A percentile compares a stretch with the other conserved stretches of the same genome.
Conservation (phyloP, 2,888 invertebrate species). For the Dioctria rufipes region DNA sequence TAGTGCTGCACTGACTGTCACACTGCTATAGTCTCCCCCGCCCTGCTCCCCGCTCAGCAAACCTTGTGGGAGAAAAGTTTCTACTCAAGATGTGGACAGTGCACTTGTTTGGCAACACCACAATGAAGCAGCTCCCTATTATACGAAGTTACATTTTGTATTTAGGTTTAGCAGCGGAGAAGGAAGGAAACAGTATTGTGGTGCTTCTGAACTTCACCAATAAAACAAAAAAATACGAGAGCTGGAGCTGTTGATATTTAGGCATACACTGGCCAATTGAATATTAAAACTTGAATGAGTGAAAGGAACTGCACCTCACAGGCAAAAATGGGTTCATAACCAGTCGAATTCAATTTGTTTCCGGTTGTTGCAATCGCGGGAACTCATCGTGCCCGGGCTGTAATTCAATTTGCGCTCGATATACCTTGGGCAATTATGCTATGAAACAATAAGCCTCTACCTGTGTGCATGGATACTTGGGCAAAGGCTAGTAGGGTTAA, state of each 20-base stretch:
- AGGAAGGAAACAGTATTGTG: background rate
- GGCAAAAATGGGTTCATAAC: constrained; percentile 16
- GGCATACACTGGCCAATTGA: background rate
- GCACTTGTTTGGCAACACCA: constrained; percentile 16
- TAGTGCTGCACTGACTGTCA: constrained; percentile 29
- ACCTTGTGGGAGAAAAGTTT: constrained; percentile 41
- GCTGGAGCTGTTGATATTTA: background rate
- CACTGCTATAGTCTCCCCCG: background rate
- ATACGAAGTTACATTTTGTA: constrained; percentile 35
- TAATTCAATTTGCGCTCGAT: constrained; percentile 59
- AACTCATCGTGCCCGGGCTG: constrained; percentile 52
- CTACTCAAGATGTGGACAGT: constrained; percentile 23
- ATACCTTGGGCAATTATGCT: constrained; percentile 49
- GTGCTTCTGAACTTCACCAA: no score
- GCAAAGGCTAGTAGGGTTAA: constrained; percentile 39
- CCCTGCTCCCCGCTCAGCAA: background rate
- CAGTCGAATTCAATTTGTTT: constrained; percentile 52
- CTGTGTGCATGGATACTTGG: constrained; percentile 27
- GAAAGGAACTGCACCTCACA: background rate
- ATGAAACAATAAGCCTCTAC: constrained; percentile 54
- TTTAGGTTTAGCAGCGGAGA: no score
- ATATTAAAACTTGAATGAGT: background rate
- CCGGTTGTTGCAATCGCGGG: constrained; percentile 52
- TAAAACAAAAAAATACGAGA: background rate
- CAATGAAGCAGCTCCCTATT: constrained; percentile 32